phyloP scores from a whole-genome alignment of 2,113 vertebrate genomes.

The Gasterosteus nipponicus region DNA sequence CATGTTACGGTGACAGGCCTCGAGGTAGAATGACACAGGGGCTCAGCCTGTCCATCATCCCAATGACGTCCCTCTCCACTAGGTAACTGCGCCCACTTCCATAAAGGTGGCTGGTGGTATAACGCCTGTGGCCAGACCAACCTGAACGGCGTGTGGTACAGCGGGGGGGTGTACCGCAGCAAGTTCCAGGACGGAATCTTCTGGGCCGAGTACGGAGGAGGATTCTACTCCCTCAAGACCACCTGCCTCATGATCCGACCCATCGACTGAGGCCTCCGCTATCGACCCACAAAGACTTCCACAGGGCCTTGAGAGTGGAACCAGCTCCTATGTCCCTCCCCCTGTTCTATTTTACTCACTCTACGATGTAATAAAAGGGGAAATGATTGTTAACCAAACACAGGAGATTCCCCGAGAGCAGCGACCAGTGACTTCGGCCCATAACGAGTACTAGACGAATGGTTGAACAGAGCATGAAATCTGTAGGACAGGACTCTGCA shows the following conservation, averaged over 20 bases:
- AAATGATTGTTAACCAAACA: conserved; percentile 48
- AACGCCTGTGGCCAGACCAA: conserved; percentile 97
- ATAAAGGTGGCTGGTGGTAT: conserved; percentile 99
- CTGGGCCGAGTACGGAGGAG: conserved; percentile 97
- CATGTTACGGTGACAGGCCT: not conserved
- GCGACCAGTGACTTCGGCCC: conserved; percentile 49
- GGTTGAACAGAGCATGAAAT: conserved; percentile 24
- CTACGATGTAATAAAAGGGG: conserved; percentile 50
- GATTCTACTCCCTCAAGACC: conserved; percentile 94
- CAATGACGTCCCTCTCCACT: conserved; percentile 11
- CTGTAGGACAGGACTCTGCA: conserved; percentile 15
- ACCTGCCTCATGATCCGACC: conserved; percentile 96
- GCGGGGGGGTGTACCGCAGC: conserved; percentile 96
- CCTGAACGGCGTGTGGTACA: conserved; percentile 97
- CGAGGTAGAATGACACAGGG: no score
- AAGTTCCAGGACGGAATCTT: conserved; percentile 98
- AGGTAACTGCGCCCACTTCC: conserved; percentile 99
- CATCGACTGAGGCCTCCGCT: conserved; percentile 84
- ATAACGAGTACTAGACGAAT: conserved; percentile 7
- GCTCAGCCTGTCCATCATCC: not conserved
- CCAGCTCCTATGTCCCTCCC: conserved; percentile 22
- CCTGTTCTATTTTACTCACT: conserved; percentile 34
- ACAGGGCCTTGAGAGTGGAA: conserved; percentile 12
- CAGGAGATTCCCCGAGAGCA: conserved; percentile 65
- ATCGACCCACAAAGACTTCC: conserved; percentile 27